Percentiles rank a stretch among this genome's conserved stretches.
Conservation (phyloP, 1,140 invertebrate genomes). For the Nymphalis io region DNA sequence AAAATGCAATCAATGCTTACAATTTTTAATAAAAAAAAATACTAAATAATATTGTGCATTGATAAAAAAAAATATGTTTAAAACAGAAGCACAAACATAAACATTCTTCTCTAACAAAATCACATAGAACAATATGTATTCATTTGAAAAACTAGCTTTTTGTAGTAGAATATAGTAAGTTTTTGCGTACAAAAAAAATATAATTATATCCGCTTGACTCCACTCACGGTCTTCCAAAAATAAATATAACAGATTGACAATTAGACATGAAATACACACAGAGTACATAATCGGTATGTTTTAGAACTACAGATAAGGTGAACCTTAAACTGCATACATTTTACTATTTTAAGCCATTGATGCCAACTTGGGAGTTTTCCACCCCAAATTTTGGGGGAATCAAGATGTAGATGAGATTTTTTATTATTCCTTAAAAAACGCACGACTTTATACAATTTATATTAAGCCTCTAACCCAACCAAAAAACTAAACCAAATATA, state of each 20-base stretch:
- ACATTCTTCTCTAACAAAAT: background rate
- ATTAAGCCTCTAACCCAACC: too few relatives aligned
- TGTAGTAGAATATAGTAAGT: background rate
- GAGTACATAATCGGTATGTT: background rate
- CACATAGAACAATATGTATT: background rate
- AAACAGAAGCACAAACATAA: background rate
- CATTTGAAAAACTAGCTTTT: background rate
- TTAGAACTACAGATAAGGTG: too few relatives aligned
- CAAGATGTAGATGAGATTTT: too few relatives aligned
- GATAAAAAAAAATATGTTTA: background rate
- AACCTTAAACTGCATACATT: too few relatives aligned
- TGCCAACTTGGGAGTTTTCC: too few relatives aligned
- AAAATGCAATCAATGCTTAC: background rate
- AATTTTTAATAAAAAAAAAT: background rate
- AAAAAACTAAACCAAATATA: too few relatives aligned
- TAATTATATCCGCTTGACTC: conserved; percentile 66
- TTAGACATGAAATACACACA: conserved; percentile 13
- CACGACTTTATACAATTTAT: too few relatives aligned
- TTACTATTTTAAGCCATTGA: too few relatives aligned
- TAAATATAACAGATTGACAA: conserved; percentile 59
- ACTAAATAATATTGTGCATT: background rate
- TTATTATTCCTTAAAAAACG: too few relatives aligned
- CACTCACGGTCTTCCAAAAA: conserved; percentile 75
- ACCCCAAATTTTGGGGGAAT: too few relatives aligned
- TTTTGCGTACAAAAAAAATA: conserved; percentile 56